Conservation (phyloP, 2,797 vertebrate genomes). For the Hafferia zeledoni region DNA sequence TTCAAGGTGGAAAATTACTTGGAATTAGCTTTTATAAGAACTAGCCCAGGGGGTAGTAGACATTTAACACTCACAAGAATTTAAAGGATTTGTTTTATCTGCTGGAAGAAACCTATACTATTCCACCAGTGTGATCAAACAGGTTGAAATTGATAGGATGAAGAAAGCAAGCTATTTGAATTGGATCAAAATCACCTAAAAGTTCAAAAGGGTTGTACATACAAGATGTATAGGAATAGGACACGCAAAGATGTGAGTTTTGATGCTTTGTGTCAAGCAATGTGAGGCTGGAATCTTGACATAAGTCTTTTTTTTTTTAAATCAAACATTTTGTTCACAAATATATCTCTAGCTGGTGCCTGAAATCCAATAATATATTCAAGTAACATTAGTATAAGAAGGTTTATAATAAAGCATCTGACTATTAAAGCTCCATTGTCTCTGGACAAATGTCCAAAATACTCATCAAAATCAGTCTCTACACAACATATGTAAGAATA, state of each 20-base stretch:
- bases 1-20: slow-evolving; percentile 12
- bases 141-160: background rate
- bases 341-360: background rate
- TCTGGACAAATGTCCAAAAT: background rate
- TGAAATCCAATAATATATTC: background rate
- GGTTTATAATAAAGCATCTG: background rate
- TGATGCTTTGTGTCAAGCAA: background rate
- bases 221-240: background rate
- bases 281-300: background rate
- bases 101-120: slow-evolving; percentile 1
- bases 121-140: background rate
- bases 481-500: background rate
- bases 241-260: background rate
- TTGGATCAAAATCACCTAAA: slow-evolving; percentile 6
- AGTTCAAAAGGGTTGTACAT: background rate
- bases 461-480: background rate
- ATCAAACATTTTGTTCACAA: background rate
- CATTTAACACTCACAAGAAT: slow-evolving; percentile 59
- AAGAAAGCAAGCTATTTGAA: slow-evolving; percentile 21
- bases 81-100: slow-evolving; percentile 52
- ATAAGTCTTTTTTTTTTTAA: background rate
- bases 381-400: background rate
- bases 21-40: slow-evolving; percentile 14
- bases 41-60: background rate
- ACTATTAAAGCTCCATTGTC: background rate